Evolutionary conservation across 1,140 invertebrate species (phyloP), one percentile per base, ranked within the genome.

Genomic region (Aricia agestis): DNA sequence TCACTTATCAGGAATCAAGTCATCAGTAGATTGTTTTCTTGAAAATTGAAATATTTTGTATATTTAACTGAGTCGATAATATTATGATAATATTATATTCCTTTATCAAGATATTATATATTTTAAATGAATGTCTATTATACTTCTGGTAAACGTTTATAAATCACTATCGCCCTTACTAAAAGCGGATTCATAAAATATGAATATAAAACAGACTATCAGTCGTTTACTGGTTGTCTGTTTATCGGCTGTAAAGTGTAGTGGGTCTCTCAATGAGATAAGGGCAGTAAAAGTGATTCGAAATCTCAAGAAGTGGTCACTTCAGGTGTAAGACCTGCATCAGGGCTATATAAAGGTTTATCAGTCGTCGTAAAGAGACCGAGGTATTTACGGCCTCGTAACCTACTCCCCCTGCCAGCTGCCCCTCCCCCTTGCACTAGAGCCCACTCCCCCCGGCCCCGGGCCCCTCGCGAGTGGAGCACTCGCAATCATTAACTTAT

Each of bases 401-500:
- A 52, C 45, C 45, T 10, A 1, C 45, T 52, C 45, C 45, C 45
- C 45, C 13, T 45, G 6, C 6, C 32, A 32, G 32, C 45, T 52
- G 0, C 45, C 45, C 45, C 45, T 15, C 13, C 11, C 45, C 45
- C 13, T 13, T 13, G 36, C 6, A 9, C 6, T 36, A 36, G 36
- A 25, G 25, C 41, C 41, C 6, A 9, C 41, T 6, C 41, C 6
- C 45, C 13, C 45, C 45, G 6, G 1, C 13, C 45, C 45, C 45
- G 1, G 9, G 1, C 10, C 45, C 45, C 13, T 9, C 45, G 11
- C 13, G 11, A 52, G 11, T 52, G 11, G 45, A 52, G 45, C 45
- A 52, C 45, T 52, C 45, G 11, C 45, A 52, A 52, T 52, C 45
- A 52, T 52, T 52, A 52, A 52, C 45, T 52, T 52, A 52, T 52